Evolutionary conservation across 2,797 vertebrate genomes (phyloP).

Genomic region (Synaphobranchus kaupii): DNA sequence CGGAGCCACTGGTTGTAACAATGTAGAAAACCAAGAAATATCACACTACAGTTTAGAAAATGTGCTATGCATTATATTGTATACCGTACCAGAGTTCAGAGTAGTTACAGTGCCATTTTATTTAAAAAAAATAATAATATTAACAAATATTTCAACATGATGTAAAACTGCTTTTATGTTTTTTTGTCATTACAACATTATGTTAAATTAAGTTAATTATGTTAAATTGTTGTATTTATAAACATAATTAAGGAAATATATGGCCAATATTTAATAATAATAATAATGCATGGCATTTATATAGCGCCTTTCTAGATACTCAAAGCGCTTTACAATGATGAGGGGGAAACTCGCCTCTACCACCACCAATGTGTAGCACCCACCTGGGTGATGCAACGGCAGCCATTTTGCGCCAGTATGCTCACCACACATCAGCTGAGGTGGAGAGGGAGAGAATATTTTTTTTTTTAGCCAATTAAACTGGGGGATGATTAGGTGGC

Average conservation of each 20-base stretch:
- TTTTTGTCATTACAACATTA: neutral
- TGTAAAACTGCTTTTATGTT: neutral
- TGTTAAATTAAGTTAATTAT: neutral
- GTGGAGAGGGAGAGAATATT: no score
- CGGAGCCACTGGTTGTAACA: neutral
- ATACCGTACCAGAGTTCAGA: neutral
- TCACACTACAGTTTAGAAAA: neutral
- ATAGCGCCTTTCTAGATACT: no score
- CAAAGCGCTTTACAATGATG: no score
- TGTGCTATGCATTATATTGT: neutral
- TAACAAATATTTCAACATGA: neutral
- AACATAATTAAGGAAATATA: neutral
- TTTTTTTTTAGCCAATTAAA: no score
- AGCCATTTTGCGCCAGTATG: no score
- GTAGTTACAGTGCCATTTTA: neutral
- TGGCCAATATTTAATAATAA: neutral
- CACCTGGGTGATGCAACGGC: no score
- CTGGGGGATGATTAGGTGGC: no score
- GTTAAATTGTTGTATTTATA: neutral
- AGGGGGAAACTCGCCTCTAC: no score
- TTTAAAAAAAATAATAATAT: neutral
- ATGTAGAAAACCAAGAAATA: neutral
- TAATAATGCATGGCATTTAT: no score
- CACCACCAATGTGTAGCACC: no score
- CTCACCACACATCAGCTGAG: no score